Evolutionary conservation across 1,140 invertebrate genomes (phyloP).

Genomic region (Polypedilum pembai): DNA sequence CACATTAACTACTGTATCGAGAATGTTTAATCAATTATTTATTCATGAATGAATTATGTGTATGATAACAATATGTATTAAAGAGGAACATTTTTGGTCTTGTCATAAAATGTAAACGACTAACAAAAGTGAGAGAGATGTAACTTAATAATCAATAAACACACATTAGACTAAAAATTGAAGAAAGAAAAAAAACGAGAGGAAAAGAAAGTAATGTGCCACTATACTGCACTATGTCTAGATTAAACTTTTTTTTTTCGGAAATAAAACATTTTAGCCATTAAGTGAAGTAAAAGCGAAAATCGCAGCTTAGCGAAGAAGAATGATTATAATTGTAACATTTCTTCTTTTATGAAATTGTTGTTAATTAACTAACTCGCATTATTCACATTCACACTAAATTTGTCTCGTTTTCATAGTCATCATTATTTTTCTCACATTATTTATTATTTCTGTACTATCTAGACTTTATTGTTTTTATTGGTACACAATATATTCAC

Average conservation of each 20-base stretch:
- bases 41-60: not conserved
- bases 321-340: not conserved
- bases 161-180: not conserved
- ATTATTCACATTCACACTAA: no score
- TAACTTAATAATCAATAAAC: not conserved
- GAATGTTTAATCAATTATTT: conserved; percentile 16
- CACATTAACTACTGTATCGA: no score
- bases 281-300: conserved; percentile 12
- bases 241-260: not conserved
- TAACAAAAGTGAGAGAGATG: not conserved
- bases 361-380: no score
- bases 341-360: no score
- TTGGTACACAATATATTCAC: no score
- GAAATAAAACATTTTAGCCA: not conserved
- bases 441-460: no score
- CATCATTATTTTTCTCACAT: no score
- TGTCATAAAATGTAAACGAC: no score
- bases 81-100: no score
- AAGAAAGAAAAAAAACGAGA: not conserved
- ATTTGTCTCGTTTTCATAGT: no score
- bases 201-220: conserved; percentile 3
- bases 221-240: not conserved
- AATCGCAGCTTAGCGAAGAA: not conserved
- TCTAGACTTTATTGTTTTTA: no score
- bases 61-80: no score